Conservation (phyloP, 2,797 vertebrate genomes). For the Gorsachius magnificus region DNA sequence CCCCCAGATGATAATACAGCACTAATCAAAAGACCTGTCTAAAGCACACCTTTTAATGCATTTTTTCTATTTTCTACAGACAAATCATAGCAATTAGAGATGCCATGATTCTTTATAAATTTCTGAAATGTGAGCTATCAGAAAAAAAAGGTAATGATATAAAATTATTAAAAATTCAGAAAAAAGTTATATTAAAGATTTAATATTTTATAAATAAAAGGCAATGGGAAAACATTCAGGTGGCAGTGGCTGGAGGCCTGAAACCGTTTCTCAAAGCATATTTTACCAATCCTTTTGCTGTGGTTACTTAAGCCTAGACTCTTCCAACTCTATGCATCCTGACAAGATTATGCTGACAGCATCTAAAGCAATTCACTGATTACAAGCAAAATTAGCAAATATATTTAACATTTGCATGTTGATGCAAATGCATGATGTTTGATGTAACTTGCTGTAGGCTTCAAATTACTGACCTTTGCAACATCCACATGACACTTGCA, state of each 20-base stretch:
- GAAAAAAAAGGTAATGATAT: background rate
- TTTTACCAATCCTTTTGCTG: background rate
- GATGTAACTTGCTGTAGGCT: background rate
- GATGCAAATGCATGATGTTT: background rate
- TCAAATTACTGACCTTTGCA: background rate
- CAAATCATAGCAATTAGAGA: background rate
- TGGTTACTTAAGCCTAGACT: background rate
- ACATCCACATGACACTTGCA: background rate
- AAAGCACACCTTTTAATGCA: background rate
- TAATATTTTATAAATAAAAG: background rate
- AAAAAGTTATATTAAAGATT: background rate
- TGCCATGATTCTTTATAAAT: background rate
- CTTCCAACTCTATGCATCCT: background rate
- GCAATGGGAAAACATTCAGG: background rate
- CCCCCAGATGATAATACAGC: background rate
- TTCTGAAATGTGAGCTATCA: background rate
- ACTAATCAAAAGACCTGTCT: background rate
- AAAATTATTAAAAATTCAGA: background rate
- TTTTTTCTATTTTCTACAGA: background rate
- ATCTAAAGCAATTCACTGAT: background rate
- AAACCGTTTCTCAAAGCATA: background rate
- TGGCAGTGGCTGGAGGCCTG: background rate
- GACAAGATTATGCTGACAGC: background rate
- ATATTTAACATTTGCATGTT: background rate
- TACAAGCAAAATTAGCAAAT: background rate